These are phyloP conservation scores for Epicauta chinensis DNA, from an alignment of 1,140 invertebrate species.

Conservation along the genomic window DNA sequence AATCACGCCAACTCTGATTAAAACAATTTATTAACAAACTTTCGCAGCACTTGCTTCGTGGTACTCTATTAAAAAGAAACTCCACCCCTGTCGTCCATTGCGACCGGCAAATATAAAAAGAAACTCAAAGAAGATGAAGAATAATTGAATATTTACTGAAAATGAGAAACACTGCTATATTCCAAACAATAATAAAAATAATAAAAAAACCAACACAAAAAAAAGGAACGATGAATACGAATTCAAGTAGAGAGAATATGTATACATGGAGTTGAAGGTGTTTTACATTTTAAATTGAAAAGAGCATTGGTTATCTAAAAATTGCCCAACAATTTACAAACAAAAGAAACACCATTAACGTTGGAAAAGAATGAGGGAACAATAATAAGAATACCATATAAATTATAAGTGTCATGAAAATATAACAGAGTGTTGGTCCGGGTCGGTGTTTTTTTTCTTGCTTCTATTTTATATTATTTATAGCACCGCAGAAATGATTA, in stretches of 20 bases:
- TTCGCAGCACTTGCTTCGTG: no score
- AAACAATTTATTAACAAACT: background rate
- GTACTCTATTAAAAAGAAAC: no score
- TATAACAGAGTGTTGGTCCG: background rate
- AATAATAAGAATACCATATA: slow-evolving; percentile 17
- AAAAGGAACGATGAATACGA: no score
- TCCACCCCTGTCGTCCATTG: no score
- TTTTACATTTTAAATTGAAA: slow-evolving; percentile 16
- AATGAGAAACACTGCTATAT: background rate
- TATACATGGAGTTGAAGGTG: slow-evolving; percentile 1
- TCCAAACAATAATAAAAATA: background rate
- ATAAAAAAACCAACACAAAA: no score
- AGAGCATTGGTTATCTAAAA: slow-evolving; percentile 14
- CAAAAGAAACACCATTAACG: slow-evolving; percentile 16
- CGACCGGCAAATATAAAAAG: no score
- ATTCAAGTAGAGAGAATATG: no score
- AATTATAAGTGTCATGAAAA: slow-evolving; percentile 15
- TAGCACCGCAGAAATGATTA: slow-evolving; percentile 12
- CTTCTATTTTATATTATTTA: slow-evolving; percentile 13
- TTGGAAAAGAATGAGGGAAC: slow-evolving; percentile 11
- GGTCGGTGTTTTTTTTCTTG: no score
- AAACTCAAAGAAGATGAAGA: no score
- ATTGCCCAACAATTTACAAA: slow-evolving; percentile 16
- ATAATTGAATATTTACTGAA: no score
- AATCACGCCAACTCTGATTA: slow-evolving; percentile 6